Conservation (phyloP, 2,797 vertebrate species). For the Etheostoma perlongum region DNA sequence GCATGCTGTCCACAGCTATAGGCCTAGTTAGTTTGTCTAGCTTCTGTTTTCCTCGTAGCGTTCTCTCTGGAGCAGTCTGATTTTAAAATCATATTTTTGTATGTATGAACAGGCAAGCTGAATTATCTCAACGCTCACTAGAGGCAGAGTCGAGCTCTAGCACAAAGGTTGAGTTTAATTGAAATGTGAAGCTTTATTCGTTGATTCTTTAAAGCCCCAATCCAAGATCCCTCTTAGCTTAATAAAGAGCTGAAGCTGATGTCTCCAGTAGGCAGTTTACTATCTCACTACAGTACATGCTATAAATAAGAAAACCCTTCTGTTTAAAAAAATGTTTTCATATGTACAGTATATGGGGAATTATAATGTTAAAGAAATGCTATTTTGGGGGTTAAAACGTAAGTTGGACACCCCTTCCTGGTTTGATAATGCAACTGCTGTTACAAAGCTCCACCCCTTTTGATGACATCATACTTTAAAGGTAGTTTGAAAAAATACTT, state of each 20-base stretch:
- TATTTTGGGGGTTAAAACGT: too few species aligned
- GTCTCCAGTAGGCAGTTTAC: not conserved
- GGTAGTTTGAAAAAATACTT: not conserved
- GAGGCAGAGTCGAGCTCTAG: conserved; percentile 36
- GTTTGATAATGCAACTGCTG: not conserved
- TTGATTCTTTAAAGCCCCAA: conserved; percentile 57
- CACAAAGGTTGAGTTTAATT: conserved; percentile 46
- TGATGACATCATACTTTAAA: not conserved
- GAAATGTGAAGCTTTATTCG: conserved; percentile 50
- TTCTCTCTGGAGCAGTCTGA: conserved; percentile 59
- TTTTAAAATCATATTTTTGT: conserved; percentile 43
- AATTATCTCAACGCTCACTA: conserved; percentile 43
- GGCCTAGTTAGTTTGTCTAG: conserved; percentile 78
- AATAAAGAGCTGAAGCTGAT: not conserved
- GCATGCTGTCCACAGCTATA: conserved; percentile 85
- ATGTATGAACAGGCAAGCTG: conserved; percentile 46
- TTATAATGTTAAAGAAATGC: not conserved
- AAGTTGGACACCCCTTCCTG: too few species aligned
- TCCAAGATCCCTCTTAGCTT: conserved; percentile 26
- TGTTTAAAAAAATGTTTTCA: not conserved
- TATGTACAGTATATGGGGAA: not conserved
- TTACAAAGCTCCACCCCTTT: not conserved
- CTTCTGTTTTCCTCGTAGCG: conserved; percentile 68
- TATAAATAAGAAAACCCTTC: conserved; percentile 3
- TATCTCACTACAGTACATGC: not conserved